Conservation (phyloP, 2,797 vertebrate species). For the Hozukius guyotensis region DNA sequence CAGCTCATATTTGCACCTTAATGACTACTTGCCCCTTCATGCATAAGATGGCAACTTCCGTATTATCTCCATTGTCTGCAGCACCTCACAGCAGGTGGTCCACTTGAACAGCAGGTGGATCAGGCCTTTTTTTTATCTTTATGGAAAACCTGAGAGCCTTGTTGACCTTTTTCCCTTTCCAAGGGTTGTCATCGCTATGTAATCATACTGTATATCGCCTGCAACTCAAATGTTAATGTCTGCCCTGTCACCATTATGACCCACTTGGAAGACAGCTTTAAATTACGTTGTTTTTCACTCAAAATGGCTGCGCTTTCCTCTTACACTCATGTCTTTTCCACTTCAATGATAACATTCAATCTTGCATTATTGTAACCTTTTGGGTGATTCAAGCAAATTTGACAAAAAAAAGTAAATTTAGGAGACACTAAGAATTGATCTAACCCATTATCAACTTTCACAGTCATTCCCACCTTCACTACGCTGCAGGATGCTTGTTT, state of each 20-base stretch:
- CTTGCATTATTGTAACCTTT: neutral
- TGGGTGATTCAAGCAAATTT: neutral
- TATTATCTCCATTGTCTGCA: constrained; percentile 22
- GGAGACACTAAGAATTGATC: neutral
- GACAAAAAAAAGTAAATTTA: neutral
- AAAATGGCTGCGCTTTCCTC: constrained; percentile 33
- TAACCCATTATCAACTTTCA: constrained; percentile 6
- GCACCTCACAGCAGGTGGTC: constrained; percentile 29
- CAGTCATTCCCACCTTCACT: constrained; percentile 10
- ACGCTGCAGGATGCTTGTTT: constrained; percentile 2
- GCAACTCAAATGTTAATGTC: constrained; percentile 38
- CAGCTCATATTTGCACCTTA: constrained; percentile 51
- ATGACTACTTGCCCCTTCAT: constrained; percentile 50
- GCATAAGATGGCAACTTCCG: constrained; percentile 39
- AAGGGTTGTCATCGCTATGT: constrained; percentile 34
- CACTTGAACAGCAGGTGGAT: constrained; percentile 33
- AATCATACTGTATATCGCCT: constrained; percentile 45
- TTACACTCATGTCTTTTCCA: constrained; percentile 10
- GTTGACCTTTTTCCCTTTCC: constrained; percentile 62
- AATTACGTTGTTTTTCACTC: constrained; percentile 29
- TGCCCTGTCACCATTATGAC: constrained; percentile 27
- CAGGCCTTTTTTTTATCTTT: constrained; percentile 34
- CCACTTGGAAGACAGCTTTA: constrained; percentile 10
- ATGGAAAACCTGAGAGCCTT: constrained; percentile 34
- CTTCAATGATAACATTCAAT: constrained; percentile 4